A percentile compares a stretch with the other conserved stretches of the same genome.
Evolutionary conservation across 2,113 vertebrate genomes (phyloP).

Genomic region (Saimiri boliviensis): DNA sequence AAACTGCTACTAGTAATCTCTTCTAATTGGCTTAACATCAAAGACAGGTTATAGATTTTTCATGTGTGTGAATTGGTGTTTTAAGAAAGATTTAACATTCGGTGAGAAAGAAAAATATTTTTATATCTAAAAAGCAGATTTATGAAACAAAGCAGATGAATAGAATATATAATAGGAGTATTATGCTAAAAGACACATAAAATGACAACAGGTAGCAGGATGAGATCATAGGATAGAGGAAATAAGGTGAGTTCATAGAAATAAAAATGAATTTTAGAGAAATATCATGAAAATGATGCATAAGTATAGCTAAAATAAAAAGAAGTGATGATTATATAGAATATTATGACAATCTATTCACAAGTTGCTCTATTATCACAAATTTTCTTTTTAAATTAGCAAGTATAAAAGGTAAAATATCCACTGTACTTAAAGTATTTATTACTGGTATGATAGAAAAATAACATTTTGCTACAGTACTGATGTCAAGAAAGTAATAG

Average conservation of each 20-base stretch:
- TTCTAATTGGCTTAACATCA: not conserved
- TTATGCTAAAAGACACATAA: not conserved
- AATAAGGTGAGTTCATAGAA: not conserved
- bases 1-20: not conserved
- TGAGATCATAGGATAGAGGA: not conserved
- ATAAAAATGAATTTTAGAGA: conserved; percentile 23
- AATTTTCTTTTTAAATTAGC: not conserved
- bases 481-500: not conserved
- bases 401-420: not conserved
- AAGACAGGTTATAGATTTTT: not conserved
- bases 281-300: not conserved
- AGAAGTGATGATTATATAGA: not conserved
- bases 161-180: not conserved
- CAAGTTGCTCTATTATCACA: not conserved
- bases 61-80: not conserved
- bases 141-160: not conserved
- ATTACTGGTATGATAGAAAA: not conserved
- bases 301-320: not conserved
- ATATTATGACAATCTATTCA: not conserved
- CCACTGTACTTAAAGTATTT: not conserved
- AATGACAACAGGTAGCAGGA: not conserved
- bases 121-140: not conserved
- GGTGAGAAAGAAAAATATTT: conserved; percentile 30
- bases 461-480: not conserved
- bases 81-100: not conserved